Percentiles rank a stretch among this genome's conserved stretches.
Evolutionary conservation across 2,888 invertebrate species (phyloP).

Genomic region (Perdita meconis): DNA sequence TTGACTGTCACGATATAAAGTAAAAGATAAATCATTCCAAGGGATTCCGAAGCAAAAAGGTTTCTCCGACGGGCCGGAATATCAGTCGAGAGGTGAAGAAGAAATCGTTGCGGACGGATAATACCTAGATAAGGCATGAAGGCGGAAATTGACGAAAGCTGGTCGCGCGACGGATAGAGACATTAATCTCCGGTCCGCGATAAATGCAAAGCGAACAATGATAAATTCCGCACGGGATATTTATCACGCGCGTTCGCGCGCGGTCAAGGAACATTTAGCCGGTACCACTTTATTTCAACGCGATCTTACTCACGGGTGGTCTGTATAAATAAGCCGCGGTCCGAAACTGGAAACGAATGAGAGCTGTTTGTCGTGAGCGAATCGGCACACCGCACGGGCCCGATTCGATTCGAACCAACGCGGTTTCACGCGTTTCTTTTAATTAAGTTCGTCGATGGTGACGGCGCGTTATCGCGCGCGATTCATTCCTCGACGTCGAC

Average conservation of each 20-base stretch:
- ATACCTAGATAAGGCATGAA: constrained; percentile 34
- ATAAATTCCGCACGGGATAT: constrained; percentile 65
- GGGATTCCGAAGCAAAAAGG: too few species aligned
- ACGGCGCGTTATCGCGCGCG: constrained; percentile 43
- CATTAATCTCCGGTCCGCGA: constrained; percentile 57
- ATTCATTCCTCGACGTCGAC: constrained; percentile 44
- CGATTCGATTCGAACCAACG: constrained; percentile 19
- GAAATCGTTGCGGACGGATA: neutral
- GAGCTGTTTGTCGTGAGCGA: neutral
- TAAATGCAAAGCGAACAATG: constrained; percentile 63
- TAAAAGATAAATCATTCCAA: too few species aligned
- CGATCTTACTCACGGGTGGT: constrained; percentile 74
- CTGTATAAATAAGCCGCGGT: constrained; percentile 75
- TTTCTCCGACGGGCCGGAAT: too few species aligned
- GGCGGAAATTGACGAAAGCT: constrained; percentile 42
- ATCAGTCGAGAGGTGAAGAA: neutral
- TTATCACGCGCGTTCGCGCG: constrained; percentile 59
- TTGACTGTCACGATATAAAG: too few species aligned
- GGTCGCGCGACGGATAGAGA: constrained; percentile 38
- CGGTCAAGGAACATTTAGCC: constrained; percentile 77
- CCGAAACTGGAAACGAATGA: constrained; percentile 70
- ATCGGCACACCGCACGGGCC: too few species aligned
- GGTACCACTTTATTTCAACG: constrained; percentile 74
- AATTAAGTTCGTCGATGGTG: constrained; percentile 29
- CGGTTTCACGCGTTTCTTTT: constrained; percentile 56